phyloP scores from a whole-genome alignment of 92 coral and sea anemone genomes.

The Palythoa grandiflora region DNA sequence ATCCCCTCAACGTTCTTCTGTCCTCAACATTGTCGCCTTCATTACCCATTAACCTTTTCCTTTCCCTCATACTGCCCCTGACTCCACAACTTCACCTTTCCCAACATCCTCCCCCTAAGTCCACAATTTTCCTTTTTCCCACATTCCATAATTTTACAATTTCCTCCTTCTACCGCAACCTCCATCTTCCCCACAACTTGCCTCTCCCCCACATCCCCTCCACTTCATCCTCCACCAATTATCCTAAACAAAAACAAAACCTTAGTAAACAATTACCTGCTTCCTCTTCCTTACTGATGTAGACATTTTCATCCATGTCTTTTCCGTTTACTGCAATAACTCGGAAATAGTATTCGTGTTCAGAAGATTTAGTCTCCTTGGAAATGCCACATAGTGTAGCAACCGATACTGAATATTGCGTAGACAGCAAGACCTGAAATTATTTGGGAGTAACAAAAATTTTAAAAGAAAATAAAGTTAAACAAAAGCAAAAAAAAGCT shows the following conservation, averaged over 20 bases:
- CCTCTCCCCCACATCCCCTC: too few species aligned
- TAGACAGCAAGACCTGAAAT: slow-evolving; percentile 11
- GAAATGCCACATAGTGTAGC: neutral
- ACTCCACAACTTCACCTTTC: neutral
- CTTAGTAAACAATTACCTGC: neutral
- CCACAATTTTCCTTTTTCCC: too few species aligned
- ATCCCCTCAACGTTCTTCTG: too few species aligned
- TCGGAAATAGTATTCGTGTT: neutral
- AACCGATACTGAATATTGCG: neutral
- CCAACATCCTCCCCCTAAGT: too few species aligned
- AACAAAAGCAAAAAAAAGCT: neutral
- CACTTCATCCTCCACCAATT: neutral
- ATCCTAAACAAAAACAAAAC: neutral
- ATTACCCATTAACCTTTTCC: too few species aligned
- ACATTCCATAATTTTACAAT: too few species aligned
- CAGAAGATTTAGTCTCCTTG: neutral
- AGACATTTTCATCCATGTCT: neutral
- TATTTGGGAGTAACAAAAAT: too few species aligned
- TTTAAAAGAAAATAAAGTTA: neutral
- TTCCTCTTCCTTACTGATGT: neutral
- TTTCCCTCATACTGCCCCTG: too few species aligned
- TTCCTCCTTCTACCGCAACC: too few species aligned
- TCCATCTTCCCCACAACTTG: too few species aligned
- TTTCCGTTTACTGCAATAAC: slow-evolving; percentile 14
- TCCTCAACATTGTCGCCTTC: too few species aligned